These are phyloP conservation scores for Chionomys nivalis DNA, from an alignment of 2,113 vertebrate species.

Conservation along the genomic window DNA sequence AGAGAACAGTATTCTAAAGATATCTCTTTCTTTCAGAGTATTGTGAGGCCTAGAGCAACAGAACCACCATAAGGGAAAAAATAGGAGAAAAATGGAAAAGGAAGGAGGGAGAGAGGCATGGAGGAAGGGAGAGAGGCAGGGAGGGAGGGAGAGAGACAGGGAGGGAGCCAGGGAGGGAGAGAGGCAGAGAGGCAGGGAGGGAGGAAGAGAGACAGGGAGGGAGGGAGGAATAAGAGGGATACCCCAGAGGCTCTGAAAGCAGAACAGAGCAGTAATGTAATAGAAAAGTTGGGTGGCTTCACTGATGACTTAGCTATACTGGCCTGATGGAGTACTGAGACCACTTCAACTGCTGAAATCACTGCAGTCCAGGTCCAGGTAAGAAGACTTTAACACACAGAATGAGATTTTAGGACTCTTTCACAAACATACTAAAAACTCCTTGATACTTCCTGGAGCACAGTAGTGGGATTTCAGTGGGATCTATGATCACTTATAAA, in stretches of 20 bases:
- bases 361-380: neutral
- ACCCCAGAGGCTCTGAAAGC: neutral
- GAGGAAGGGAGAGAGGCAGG: too few relatives aligned
- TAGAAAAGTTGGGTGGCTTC: neutral
- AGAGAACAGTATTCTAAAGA: constrained; percentile 28
- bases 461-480: neutral
- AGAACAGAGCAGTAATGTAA: neutral
- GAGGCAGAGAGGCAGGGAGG: too few relatives aligned
- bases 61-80: neutral
- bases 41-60: neutral
- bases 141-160: too few relatives aligned
- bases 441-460: neutral
- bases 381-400: neutral
- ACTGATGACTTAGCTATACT: neutral
- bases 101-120: neutral
- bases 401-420: neutral
- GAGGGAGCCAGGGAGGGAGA: too few relatives aligned
- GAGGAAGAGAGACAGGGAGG: neutral
- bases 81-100: neutral
- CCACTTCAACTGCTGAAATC: neutral
- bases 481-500: neutral
- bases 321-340: neutral
- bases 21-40: neutral
- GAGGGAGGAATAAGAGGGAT: neutral
- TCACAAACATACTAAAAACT: neutral